Conservation (phyloP, 30 jellyfish, hydroid and myxozoan genomes). For the Pelagia noctiluca region DNA sequence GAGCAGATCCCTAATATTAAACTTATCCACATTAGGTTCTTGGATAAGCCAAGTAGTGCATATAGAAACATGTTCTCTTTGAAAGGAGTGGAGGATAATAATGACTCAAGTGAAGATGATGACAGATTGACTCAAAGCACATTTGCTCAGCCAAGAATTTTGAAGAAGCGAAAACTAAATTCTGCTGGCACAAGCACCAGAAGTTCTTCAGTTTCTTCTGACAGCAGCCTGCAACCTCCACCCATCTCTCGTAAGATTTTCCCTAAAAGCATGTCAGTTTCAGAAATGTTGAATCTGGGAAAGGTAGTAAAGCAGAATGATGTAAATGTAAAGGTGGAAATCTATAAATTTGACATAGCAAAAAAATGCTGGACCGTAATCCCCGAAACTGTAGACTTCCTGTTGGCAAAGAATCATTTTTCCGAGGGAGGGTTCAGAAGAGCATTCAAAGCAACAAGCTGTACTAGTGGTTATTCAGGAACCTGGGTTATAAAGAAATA, state of each 20-base stretch:
- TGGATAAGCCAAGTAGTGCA: constrained; percentile 8
- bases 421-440: too few species aligned
- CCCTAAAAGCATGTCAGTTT: constrained; percentile 1
- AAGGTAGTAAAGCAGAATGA: constrained; percentile 7
- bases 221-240: background rate
- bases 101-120: too few species aligned
- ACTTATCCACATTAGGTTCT: background rate
- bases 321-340: background rate
- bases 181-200: too few species aligned
- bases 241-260: background rate
- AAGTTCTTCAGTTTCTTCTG: too few species aligned
- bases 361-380: background rate
- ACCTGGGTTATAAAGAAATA: constrained; percentile 1
- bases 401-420: constrained; percentile 8
- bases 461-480: too few species aligned
- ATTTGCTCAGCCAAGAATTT: too few species aligned
- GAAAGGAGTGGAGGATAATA: too few species aligned
- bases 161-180: too few species aligned
- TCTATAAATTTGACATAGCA: constrained; percentile 10
- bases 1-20: too few species aligned
- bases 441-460: too few species aligned
- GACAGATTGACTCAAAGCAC: too few species aligned
- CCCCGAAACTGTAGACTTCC: constrained; percentile 8
- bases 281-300: constrained; percentile 2
- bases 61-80: too few species aligned